Evolutionary conservation across 2,888 invertebrate species (phyloP), one percentile per base, ranked within the genome.

Genomic region (Drosophila barbarae): DNA sequence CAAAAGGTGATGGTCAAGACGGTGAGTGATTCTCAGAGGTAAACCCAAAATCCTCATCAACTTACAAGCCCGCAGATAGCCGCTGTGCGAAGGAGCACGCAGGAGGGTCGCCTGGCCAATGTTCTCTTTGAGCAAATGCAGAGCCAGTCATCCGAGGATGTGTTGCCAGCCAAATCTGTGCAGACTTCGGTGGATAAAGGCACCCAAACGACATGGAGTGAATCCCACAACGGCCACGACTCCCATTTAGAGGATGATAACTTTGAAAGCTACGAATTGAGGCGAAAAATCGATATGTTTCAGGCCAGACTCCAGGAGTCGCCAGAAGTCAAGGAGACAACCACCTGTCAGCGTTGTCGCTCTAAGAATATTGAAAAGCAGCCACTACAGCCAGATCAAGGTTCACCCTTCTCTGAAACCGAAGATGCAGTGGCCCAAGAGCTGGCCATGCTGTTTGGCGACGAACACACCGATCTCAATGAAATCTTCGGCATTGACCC

Each of bases 1-100:
- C 86, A 88, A 47, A 77, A 86, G 15, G 67, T 77, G 30, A 89
- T 89, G 87, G 66, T 88, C 4, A 86, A 87, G 70, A 87, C 85
- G 71, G 88, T 88, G 80, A 73, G 73, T 44, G 3, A 8, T 8
- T 21, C 15, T 10, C 7, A 2, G 5, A n/a, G 2, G 1, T 15
- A 1, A n/a, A 23, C 1, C 15, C 5, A 13, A 13, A 30, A 4
- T 21, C 1, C 3, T 10, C 21, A 34, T 3, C 7, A 2, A 3
- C 3, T 21, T 53, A 13, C 7, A 10, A 8, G 13, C 12, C 39
- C 15, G 18, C 41, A 87, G 88, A 87, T 88, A 57, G 77, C 86
- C 21, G 65, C 72, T 26, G 82, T 88, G 10, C 73, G 86, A 3
- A 83, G 85, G 12, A 80, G 75, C 56, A 87, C 88, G 0, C 73